Evolutionary conservation across 2,797 vertebrate species (phyloP).

Genomic region (Bradypodion ventrale): DNA sequence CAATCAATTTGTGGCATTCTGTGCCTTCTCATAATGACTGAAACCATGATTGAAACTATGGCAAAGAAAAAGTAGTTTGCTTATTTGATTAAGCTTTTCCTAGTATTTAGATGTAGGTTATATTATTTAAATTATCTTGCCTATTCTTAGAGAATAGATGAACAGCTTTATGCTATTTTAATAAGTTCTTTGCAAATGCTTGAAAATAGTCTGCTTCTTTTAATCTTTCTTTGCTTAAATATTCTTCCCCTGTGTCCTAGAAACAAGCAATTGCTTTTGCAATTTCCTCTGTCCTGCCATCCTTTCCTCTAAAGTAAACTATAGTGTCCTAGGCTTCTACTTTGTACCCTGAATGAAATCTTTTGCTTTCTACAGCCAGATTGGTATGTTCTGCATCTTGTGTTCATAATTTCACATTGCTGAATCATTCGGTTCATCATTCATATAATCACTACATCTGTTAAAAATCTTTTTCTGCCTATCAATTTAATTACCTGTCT

Average conservation of each 20-base stretch:
- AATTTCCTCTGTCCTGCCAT: neutral
- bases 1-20: neutral
- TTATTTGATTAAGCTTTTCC: neutral
- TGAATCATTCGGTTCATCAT: neutral
- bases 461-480: neutral
- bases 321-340: neutral
- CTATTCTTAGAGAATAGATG: neutral
- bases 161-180: neutral
- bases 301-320: neutral
- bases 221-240: neutral
- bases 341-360: neutral
- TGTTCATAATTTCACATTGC: neutral
- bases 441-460: neutral
- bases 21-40: neutral
- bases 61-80: no score
- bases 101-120: neutral
- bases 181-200: neutral
- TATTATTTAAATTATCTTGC: neutral
- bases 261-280: neutral
- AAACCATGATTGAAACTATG: no score
- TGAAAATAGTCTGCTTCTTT: neutral
- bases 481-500: neutral
- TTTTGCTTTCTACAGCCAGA: neutral
- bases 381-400: neutral
- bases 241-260: neutral